These are phyloP conservation scores for Boloria selene DNA, from an alignment of 2,888 invertebrate species.

Conservation along the genomic window DNA sequence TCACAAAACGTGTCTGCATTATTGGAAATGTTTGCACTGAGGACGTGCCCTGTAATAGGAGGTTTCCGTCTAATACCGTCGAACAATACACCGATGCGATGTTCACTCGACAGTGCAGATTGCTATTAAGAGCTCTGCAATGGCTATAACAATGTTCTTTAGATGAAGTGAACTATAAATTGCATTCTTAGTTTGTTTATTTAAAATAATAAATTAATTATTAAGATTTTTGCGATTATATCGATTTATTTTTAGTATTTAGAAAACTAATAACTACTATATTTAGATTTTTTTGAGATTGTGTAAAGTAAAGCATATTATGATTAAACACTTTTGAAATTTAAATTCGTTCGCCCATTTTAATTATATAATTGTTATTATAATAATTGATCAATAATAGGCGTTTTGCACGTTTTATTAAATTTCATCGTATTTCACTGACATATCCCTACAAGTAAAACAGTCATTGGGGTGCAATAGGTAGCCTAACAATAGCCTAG, in stretches of 20 bases:
- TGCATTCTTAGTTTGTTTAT: conserved; percentile 1
- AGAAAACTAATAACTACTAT: no score
- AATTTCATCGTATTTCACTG: conserved; percentile 22
- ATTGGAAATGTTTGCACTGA: conserved; percentile 50
- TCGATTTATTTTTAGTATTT: background rate
- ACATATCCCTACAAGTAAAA: conserved; percentile 27
- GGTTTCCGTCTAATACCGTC: conserved; percentile 52
- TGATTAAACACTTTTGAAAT: background rate
- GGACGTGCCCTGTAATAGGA: conserved; percentile 48
- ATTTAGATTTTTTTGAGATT: no score
- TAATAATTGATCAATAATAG: background rate
- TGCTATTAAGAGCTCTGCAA: conserved; percentile 45
- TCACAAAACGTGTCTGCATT: conserved; percentile 37
- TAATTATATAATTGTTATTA: background rate
- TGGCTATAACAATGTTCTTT: conserved; percentile 28
- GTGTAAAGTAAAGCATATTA: no score
- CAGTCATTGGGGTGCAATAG: conserved; percentile 53
- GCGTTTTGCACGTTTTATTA: background rate
- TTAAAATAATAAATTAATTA: conserved; percentile 4
- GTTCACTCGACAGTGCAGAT: conserved; percentile 52
- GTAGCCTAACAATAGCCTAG: conserved; percentile 55
- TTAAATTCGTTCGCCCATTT: background rate
- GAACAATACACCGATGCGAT: conserved; percentile 51
- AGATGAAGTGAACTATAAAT: conserved; percentile 11
- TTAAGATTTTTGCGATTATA: background rate